Percentiles rank a stretch among this genome's conserved stretches.
These are phyloP conservation scores for Cranoglanis bouderius DNA, from an alignment of 2,113 vertebrate genomes.

Conservation along the genomic window DNA sequence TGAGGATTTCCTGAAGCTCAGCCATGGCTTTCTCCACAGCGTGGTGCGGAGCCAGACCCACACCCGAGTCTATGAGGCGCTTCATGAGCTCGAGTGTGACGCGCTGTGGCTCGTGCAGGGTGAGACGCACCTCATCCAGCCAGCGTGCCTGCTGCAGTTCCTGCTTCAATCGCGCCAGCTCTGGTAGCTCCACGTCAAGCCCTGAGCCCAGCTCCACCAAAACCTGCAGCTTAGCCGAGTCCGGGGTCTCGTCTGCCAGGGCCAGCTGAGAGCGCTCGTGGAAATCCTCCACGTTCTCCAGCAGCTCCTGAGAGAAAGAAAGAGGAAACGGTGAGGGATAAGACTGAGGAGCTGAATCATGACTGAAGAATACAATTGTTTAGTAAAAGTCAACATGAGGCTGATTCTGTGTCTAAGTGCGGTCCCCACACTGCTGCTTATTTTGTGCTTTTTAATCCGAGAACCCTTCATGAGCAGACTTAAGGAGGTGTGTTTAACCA, in stretches of 20 bases:
- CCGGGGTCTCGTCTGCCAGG: slow-evolving; percentile 87
- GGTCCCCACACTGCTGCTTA: no score
- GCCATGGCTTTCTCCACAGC: slow-evolving; percentile 98
- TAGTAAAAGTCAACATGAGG: not conserved
- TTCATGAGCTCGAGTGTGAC: slow-evolving; percentile 97
- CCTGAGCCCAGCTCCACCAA: slow-evolving; percentile 90
- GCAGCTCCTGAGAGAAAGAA: slow-evolving; percentile 79
- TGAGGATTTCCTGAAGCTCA: slow-evolving; percentile 95
- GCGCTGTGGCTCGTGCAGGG: slow-evolving; percentile 88
- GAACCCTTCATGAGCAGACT: not conserved
- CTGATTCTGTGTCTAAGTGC: not conserved
- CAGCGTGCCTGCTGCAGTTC: slow-evolving; percentile 95
- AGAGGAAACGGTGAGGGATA: not conserved
- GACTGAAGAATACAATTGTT: not conserved
- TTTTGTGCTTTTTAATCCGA: not conserved
- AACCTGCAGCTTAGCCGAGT: slow-evolving; percentile 91
- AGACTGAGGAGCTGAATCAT: not conserved
- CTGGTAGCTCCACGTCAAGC: slow-evolving; percentile 92
- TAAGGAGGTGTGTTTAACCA: not conserved
- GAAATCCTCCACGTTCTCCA: slow-evolving; percentile 96
- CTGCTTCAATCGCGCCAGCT: slow-evolving; percentile 90
- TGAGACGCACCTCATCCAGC: slow-evolving; percentile 95
- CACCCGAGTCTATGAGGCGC: slow-evolving; percentile 92
- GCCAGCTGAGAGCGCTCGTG: slow-evolving; percentile 93
- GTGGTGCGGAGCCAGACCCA: slow-evolving; percentile 93